Evolutionary conservation across 2,113 vertebrate species (phyloP), one percentile per base, ranked within the genome.

Genomic region (Dissostichus mawsoni): DNA sequence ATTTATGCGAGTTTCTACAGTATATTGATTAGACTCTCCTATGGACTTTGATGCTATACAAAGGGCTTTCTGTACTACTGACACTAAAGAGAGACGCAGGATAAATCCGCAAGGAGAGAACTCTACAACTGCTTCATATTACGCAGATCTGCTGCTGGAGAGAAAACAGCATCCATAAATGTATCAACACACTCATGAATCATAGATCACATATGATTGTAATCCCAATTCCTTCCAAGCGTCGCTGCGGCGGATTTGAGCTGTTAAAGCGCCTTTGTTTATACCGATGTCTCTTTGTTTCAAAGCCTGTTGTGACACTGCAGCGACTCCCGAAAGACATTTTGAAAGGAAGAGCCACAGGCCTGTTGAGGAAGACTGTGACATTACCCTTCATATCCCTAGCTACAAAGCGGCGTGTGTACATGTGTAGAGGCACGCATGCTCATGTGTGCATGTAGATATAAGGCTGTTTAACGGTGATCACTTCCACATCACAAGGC

Each of bases 161-260:
- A 74, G 53, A 70, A 53, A 72, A 73, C 33, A 1, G 36, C 69
- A 50, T 61, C 83, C 64, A 86, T 87, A 83, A 86, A 91, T 88
- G 17, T 87, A 62, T 76, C 76, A 82, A 48, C 69, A 29, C 25
- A 29, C 51, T 77, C 84, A 83, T 90, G 81, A 92, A 89, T 90
- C 85, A 90, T 86, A 80, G 23, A 87, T 87, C 77, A 81, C 72
- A 80, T 50, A 69, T 69, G 56, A 82, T 58, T 75, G 58, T 84
- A 71, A 87, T 80, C 59, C 63, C 70, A 65, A 69, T 84, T 29
- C 77, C 83, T 76, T 71, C 56, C n/a, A 50, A 68, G 70, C 75
- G 67, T 8, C 44, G 6, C 36, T 8, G 18, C 36, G 59, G 44
- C 0, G 1, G 69, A 59, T 48, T 9, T 25, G 58, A 66, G 75